A percentile compares a stretch with the other conserved stretches of the same genome.
Evolutionary conservation across 2,797 vertebrate genomes (phyloP).

Genomic region (Cryptoprocta ferox): DNA sequence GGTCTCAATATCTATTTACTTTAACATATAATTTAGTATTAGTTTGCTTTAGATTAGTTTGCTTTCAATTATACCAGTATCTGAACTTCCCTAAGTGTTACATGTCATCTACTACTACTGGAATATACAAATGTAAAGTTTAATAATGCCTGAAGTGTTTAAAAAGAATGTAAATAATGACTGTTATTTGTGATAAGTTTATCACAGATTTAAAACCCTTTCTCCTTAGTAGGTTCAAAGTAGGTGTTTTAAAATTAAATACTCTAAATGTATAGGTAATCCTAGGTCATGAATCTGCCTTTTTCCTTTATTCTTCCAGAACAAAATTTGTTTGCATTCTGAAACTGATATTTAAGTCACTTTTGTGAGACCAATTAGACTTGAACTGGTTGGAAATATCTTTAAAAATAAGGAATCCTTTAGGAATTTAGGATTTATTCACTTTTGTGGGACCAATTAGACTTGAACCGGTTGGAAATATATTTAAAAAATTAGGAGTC

Average conservation of each 20-base stretch:
- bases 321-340: background rate
- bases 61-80: background rate
- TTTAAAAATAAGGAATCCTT: background rate
- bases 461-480: background rate
- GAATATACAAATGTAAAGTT: background rate
- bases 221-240: background rate
- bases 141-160: background rate
- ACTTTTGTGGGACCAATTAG: background rate
- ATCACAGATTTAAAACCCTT: background rate
- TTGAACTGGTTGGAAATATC: background rate
- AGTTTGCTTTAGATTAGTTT: background rate
- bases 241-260: conserved; percentile 13
- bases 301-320: background rate
- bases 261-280: background rate
- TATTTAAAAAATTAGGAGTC: background rate
- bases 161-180: conserved; percentile 6
- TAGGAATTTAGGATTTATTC: background rate
- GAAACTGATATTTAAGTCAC: background rate
- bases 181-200: background rate
- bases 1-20: conserved; percentile 12
- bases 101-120: background rate
- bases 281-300: background rate
- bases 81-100: background rate
- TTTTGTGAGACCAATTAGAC: background rate
- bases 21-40: conserved; percentile 57